Evolutionary conservation across 2,797 vertebrate species (phyloP).

Genomic region (Gymnopithys bicolor): DNA sequence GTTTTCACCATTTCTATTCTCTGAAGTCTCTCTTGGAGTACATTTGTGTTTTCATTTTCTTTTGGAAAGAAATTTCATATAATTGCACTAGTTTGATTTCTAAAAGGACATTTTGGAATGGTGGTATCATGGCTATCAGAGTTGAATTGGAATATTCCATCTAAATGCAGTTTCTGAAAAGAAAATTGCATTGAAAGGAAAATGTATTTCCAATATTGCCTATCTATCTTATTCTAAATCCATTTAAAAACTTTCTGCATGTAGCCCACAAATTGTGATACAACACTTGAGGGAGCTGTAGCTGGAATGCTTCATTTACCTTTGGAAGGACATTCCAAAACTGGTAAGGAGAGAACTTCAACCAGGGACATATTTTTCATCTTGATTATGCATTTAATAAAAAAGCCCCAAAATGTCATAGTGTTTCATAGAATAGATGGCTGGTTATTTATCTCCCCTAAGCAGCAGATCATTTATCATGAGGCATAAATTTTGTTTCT

Average conservation of each 20-base stretch:
- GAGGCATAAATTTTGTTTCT: neutral
- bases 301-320: conserved; percentile 18
- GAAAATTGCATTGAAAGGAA: neutral
- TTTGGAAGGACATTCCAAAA: neutral
- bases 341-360: neutral
- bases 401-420: neutral
- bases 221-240: neutral
- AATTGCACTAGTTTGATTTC: neutral
- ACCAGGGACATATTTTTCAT: neutral
- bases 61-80: neutral
- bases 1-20: neutral
- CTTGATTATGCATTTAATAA: conserved; percentile 15
- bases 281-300: neutral
- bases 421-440: neutral
- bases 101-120: neutral
- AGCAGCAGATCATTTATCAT: neutral
- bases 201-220: neutral
- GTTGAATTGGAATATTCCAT: neutral
- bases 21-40: neutral
- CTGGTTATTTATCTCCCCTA: conserved; percentile 13
- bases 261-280: neutral
- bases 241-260: neutral
- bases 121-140: neutral
- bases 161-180: neutral
- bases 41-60: neutral